Evolutionary conservation across 1,140 invertebrate genomes (phyloP), one percentile per base, ranked within the genome.

Genomic region (Panagrolaimus sp.): DNA sequence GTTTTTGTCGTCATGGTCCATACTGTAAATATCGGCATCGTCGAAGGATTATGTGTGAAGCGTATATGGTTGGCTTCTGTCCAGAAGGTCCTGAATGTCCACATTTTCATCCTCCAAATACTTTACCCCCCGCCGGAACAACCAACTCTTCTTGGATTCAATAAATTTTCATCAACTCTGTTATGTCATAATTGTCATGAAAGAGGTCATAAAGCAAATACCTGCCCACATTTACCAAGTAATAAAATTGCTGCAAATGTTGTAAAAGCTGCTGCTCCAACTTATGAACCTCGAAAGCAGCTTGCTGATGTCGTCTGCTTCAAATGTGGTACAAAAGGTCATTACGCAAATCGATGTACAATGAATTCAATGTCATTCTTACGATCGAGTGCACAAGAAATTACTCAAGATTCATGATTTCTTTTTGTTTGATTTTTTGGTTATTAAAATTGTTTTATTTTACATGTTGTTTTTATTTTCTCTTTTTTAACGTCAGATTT

Each of bases 1-100:
- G 96, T 4, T 99, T 99, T 84, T 99, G 96, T 84, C 88, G 96
- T 71, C 96, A 99, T 85, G 96, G 96, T 0, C 95, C 96, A 0
- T 89, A 92, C 69, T 99, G 96, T 84, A 88, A 97, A 71, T 95
- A 99, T 85, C 86, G 96, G 69, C 96, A 99, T 84, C 92, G 97
- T 1, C 86, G 95, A 45, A 87, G 96, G 74, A 93, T 98, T 10
- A 86, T 98, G 1, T 99, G 96, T 85, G 91, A 92, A 84, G 94
- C 94, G 82, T 99, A 98, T 84, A 84, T 98, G 46, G 89, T 91
- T 78, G 96, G 96, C 8, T 96, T 98, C 84, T 99, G 96, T 86
- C 90, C 92, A 0, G 93, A 97, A 66, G 96, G 96, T 6, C 85
- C 90, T 0, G 88, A 88, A 64, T 99, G 96, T 87, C 97, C 98